Conservation (phyloP, 2,797 vertebrate genomes). For the Pelochelys cantorii region DNA sequence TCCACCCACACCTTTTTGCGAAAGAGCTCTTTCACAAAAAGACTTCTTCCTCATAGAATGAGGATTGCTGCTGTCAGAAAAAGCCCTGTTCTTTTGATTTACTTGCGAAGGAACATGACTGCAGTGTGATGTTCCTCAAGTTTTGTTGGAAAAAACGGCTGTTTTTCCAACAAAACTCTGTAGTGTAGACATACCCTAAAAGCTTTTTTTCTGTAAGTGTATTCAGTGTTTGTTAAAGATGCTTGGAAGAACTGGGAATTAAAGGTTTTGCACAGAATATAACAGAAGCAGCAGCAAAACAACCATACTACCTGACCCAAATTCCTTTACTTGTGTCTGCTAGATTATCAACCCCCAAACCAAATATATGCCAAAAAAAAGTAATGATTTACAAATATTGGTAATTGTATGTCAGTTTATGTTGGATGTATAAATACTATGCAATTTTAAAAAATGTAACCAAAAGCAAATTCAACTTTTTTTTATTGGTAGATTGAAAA, state of each 20-base stretch:
- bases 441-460: constrained; percentile 17
- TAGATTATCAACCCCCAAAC: background rate
- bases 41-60: too few relatives aligned
- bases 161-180: too few relatives aligned
- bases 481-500: background rate
- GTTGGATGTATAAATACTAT: constrained; percentile 18
- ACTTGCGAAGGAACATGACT: too few relatives aligned
- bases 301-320: background rate
- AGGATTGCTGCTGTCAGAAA: too few relatives aligned
- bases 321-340: constrained; percentile 7
- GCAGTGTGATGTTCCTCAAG: too few relatives aligned
- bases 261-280: background rate
- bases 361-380: background rate
- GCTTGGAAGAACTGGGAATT: background rate
- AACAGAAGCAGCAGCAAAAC: background rate
- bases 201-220: background rate
- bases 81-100: too few relatives aligned
- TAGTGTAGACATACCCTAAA: background rate
- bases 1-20: too few relatives aligned
- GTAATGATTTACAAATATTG: background rate
- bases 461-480: background rate
- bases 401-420: background rate
- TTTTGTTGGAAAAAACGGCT: too few relatives aligned
- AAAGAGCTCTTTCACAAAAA: too few relatives aligned
- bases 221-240: background rate